phyloP scores from a whole-genome alignment of 1,140 invertebrate species.

The Zaprionus ornatus region DNA sequence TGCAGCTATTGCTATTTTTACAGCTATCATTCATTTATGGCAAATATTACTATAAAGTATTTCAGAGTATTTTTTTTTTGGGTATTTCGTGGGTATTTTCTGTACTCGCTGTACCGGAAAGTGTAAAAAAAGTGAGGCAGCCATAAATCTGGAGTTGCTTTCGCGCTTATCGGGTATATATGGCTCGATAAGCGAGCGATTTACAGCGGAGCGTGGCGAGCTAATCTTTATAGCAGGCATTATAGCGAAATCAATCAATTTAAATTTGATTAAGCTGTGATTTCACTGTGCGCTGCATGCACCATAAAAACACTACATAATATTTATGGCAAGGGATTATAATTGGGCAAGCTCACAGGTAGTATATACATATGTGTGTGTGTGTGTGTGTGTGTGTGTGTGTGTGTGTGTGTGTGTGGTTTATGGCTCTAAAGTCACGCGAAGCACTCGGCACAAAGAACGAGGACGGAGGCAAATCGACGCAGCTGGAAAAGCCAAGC shows the following conservation, averaged over 20 bases:
- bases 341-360: slow-evolving; percentile 3
- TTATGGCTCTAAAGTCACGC: slow-evolving; percentile 49
- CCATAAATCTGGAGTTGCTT: slow-evolving; percentile 1
- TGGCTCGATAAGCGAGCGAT: slow-evolving; percentile 47
- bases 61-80: neutral
- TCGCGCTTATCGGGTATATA: slow-evolving; percentile 20
- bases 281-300: neutral
- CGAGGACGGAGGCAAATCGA: slow-evolving; percentile 21
- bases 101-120: neutral
- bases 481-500: slow-evolving; percentile 29
- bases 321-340: slow-evolving; percentile 35
- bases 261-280: slow-evolving; percentile 79
- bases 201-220: slow-evolving; percentile 28
- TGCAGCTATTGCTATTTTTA: slow-evolving; percentile 4
- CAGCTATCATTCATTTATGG: neutral
- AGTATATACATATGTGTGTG: neutral
- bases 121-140: neutral
- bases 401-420: slow-evolving; percentile 8
- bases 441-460: slow-evolving; percentile 43
- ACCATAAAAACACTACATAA: slow-evolving; percentile 4
- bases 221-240: slow-evolving; percentile 61
- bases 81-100: neutral
- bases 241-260: slow-evolving; percentile 70
- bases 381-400: neutral
- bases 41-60: neutral